Evolutionary conservation across 1,140 invertebrate genomes (phyloP), one percentile per base, ranked within the genome.

Genomic region (Ephestia elutella): DNA sequence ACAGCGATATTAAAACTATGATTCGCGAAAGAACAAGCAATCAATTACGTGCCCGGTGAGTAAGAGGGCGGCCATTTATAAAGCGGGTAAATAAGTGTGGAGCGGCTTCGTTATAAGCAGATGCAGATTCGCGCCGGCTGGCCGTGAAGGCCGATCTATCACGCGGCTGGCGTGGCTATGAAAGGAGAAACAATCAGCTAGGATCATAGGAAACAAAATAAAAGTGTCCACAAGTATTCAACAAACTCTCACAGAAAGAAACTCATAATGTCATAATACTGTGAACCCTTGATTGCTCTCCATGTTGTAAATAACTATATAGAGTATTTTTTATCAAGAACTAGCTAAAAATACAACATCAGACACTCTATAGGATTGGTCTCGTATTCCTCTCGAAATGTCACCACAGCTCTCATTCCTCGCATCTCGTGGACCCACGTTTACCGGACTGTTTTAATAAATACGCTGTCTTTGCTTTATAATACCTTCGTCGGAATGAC

Each of bases 41-140:
- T 44, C 38, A 44, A 15, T 44, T 44, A 44, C 38, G 38, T 44
- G 38, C 15, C 38, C 38, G 38, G 38, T 17, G n/a, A 44, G n/a
- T 13, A 8, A 44, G 38, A 9, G 30, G 30, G 50, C 11, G 56
- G 56, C 44, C 44, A 25, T 50, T 57, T 48, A 57, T 49, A 25
- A 49, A 48, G 44, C 28, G 53, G 48, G 50, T 21, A 57, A 49
- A 49, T 49, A 57, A 57, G 44, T 49, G 55, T 50, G 25, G 56
- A 49, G 56, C 56, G 38, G 35, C 44, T 57, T 49, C 56, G 56
- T 57, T 57, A 57, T 57, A 57, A 57, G 56, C 56, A 50, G 56
- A 57, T 57, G 56, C 56, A 57, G 44, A 57, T 57, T 28, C 56
- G 48, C 56, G 25, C 56, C 56, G 56, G 56, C 44, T 57, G 56